Evolutionary conservation across 1,140 invertebrate species (phyloP), one percentile per base, ranked within the genome.

Genomic region (Scaptomyza hsui): DNA sequence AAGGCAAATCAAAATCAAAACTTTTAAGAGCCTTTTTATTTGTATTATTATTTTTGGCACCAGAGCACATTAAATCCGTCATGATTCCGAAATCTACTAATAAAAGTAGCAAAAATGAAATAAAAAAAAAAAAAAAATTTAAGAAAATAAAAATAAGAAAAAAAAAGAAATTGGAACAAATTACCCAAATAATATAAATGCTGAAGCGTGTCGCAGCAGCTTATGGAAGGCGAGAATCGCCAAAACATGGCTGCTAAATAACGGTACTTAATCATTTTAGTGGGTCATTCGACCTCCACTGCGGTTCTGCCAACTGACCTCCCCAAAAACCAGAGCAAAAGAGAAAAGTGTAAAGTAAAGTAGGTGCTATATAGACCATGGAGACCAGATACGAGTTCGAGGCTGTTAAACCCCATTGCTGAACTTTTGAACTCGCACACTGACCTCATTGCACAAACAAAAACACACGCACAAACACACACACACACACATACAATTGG

Each of bases 371-470:
- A 68, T 47, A 21, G 13, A 35, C 26, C 29, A 37, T 42, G 44
- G 44, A 16, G 44, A 35, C 55, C 42, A 39, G 63, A 42, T 21
- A 37, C 35, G 35, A 18, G 37, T 76, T 67, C 55, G 71, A 59
- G 72, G 77, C 64, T 78, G 55, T 78, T 80, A 71, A 80, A 64
- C 65, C 57, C 64, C 52, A 53, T 9, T 57, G 62, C 26, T 86
- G 74, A 86, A 86, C 81, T 86, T 88, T 86, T 86, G 81, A 86
- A 86, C 81, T 86, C 81, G 77, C 57, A 57, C 81, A 81, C 73
- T 86, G 81, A 88, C 81, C 81, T 61, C 64, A 75, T 77, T 83
- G 72, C 64, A 41, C 45, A 19, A 39, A 19, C 32, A 19, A 18
- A 62, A 15, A 29, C 47, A 37, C 26, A 47, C 48, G 12, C 16